A percentile compares a stretch with the other conserved stretches of the same genome.
Conservation (phyloP, 2,113 vertebrate genomes). For the Atlantisia rogersi region DNA sequence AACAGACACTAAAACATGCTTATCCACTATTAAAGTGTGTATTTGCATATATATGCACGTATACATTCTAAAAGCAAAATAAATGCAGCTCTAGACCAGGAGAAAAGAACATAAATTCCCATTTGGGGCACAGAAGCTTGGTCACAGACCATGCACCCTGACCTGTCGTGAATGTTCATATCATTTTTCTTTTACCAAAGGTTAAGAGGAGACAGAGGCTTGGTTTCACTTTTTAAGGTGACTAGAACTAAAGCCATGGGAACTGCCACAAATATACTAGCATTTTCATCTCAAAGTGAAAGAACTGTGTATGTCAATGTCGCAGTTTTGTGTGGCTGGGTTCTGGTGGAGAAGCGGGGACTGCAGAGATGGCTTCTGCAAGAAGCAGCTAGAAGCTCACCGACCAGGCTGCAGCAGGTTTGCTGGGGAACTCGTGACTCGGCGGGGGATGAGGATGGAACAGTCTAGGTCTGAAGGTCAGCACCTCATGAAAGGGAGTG, state of each 20-base stretch:
- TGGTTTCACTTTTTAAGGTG: neutral
- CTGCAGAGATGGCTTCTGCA: too few relatives aligned
- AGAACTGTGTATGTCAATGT: neutral
- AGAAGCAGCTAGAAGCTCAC: too few relatives aligned
- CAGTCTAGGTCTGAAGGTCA: too few relatives aligned
- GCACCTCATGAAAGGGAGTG: too few relatives aligned
- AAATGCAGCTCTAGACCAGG: neutral
- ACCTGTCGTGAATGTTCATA: neutral
- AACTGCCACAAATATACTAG: neutral
- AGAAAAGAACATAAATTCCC: neutral
- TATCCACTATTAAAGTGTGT: neutral
- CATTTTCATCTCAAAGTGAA: neutral
- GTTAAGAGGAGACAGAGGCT: neutral
- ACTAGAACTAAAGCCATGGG: neutral
- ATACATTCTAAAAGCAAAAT: neutral
- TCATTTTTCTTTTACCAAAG: neutral
- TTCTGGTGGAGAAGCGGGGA: too few relatives aligned
- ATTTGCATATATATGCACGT: neutral
- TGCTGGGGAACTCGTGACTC: too few relatives aligned
- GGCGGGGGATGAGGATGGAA: too few relatives aligned
- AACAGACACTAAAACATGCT: neutral
- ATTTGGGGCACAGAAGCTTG: neutral
- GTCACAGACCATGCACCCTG: neutral
- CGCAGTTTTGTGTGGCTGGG: too few relatives aligned
- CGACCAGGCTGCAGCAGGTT: too few relatives aligned